phyloP scores from a whole-genome alignment of 2,113 vertebrate genomes.

The Numenius arquata region DNA sequence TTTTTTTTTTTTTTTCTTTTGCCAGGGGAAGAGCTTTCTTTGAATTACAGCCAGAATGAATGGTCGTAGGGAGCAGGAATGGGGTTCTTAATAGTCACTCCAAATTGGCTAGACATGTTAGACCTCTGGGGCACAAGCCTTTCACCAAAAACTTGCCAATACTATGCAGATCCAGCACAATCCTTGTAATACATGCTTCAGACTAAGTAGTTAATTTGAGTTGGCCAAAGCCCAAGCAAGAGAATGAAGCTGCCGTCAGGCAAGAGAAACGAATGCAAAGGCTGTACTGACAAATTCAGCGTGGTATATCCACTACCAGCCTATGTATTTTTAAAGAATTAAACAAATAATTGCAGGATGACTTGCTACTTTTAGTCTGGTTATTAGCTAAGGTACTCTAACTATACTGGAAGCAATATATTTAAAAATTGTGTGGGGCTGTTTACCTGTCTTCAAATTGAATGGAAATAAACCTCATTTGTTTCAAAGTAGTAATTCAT shows the following conservation, averaged over 20 bases:
- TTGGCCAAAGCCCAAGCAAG: conserved; percentile 3
- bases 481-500: background rate
- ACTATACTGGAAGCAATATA: background rate
- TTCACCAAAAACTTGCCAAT: background rate
- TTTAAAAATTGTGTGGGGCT: background rate
- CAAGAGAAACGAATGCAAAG: background rate
- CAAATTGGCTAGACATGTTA: background rate
- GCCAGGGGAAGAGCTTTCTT: background rate
- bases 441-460: background rate
- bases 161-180: background rate
- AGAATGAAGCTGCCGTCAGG: conserved; percentile 15
- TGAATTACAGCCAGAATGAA: background rate
- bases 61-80: background rate
- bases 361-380: background rate
- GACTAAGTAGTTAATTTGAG: background rate
- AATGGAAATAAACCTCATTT: background rate
- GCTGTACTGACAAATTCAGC: background rate
- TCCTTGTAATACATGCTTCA: background rate
- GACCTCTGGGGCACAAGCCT: background rate
- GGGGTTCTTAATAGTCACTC: background rate
- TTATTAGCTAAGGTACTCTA: background rate
- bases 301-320: background rate
- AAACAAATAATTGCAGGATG: background rate
- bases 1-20: background rate
- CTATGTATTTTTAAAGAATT: background rate